Evolutionary conservation across 2,113 vertebrate species (phyloP).

Genomic region (Dascyllus trimaculatus): DNA sequence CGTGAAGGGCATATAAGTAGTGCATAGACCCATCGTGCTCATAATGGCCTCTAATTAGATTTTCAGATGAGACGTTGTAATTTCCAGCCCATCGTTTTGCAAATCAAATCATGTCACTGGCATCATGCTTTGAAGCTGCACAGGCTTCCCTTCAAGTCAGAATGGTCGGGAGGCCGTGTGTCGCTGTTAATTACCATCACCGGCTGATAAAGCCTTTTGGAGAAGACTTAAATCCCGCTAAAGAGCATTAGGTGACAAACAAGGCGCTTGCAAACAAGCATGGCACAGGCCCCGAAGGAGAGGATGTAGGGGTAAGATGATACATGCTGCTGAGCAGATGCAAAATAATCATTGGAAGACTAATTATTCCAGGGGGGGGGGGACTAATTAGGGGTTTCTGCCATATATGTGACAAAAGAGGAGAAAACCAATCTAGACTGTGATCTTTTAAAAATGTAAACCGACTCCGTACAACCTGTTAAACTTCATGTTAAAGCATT

Average conservation of each 20-base stretch:
- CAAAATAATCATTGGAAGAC: constrained; percentile 14
- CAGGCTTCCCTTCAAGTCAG: constrained; percentile 58
- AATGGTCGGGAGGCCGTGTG: constrained; percentile 75
- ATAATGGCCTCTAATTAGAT: constrained; percentile 67
- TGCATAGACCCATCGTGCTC: constrained; percentile 30
- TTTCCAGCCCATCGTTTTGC: constrained; percentile 67
- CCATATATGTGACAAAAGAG: too few relatives aligned
- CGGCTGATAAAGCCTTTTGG: constrained; percentile 81
- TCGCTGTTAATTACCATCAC: constrained; percentile 82
- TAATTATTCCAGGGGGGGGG: constrained; percentile 8
- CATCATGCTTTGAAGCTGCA: constrained; percentile 62
- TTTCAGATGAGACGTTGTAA: constrained; percentile 71
- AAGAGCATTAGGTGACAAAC: constrained; percentile 84
- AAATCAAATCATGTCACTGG: constrained; percentile 76
- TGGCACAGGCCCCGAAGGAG: constrained; percentile 39
- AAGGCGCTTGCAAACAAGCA: constrained; percentile 68
- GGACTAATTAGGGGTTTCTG: background rate
- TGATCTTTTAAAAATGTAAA: background rate
- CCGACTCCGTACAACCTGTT: background rate
- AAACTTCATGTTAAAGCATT: background rate
- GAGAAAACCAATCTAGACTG: background rate
- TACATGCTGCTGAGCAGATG: constrained; percentile 41
- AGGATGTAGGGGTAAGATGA: constrained; percentile 35
- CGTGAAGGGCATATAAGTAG: constrained; percentile 54
- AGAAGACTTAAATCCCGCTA: constrained; percentile 82